A percentile compares a stretch with the other conserved stretches of the same genome.
These are phyloP conservation scores for Ametastegia equiseti DNA, from an alignment of 2,888 invertebrate species.

Conservation along the genomic window DNA sequence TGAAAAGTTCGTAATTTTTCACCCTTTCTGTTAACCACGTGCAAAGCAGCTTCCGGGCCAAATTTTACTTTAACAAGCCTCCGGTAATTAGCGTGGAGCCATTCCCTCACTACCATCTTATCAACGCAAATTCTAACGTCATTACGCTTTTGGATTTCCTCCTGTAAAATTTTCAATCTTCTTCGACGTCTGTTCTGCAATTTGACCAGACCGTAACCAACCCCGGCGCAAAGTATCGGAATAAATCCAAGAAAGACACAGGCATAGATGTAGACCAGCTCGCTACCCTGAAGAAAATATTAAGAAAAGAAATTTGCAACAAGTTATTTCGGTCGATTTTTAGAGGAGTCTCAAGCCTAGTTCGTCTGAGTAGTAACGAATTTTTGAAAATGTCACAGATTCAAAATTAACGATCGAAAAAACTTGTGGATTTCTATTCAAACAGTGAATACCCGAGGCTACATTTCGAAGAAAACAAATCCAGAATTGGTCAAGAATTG, in stretches of 20 bases:
- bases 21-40: conserved; percentile 93
- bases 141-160: conserved; percentile 81
- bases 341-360: too few species aligned
- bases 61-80: conserved; percentile 92
- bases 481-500: too few species aligned
- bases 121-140: conserved; percentile 85
- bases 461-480: too few species aligned
- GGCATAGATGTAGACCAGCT: conserved; percentile 97
- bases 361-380: too few species aligned
- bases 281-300: conserved; percentile 86
- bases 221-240: conserved; percentile 94
- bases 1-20: conserved; percentile 92
- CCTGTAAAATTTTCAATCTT: conserved; percentile 89
- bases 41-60: conserved; percentile 91
- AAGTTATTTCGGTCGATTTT: background rate
- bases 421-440: too few species aligned
- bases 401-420: too few species aligned
- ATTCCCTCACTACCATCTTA: conserved; percentile 95
- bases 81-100: conserved; percentile 95
- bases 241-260: conserved; percentile 95
- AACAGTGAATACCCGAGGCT: too few species aligned
- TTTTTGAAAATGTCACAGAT: too few species aligned
- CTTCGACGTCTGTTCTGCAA: conserved; percentile 91
- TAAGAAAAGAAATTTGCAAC: background rate
- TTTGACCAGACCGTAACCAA: conserved; percentile 95